Base-by-base conservation (phyloP, 2,113 vertebrate species). In the Trogon melanurus region DNA sequence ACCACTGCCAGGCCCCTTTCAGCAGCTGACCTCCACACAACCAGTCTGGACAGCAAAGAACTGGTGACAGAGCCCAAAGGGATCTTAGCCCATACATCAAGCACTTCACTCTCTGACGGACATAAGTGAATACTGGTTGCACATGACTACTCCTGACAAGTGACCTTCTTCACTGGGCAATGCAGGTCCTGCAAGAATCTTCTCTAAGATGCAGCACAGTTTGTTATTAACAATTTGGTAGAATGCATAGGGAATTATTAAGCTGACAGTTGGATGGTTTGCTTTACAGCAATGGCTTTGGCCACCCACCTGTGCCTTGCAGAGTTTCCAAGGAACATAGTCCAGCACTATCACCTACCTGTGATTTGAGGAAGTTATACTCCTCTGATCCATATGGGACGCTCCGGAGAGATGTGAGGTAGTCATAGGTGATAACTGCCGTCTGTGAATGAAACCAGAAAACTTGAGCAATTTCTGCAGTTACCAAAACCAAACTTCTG, bases 381-480 rank as follows among this genome's bases (percentile, higher is more conserved):
- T 99, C 98, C 60, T 99, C 98, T 50, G 99, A 98, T 78, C 98
- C 99, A 0, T 98, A 96, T 1, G 98, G 97, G 85, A 99, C 97
- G 3, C 97, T 95, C 93, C 95, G 98, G 82, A 99, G 98, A 41
- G 99, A 97, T 5, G 98, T 98, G 91, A 99, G 97, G 86, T 99
- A 99, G 97, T 99, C 99, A 25, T 98, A 99, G 89, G 98, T 99
- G 98, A 99, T 99, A 87, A 98, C 96, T 30, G 98, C 98, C 0
- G 99, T 99, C 99, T 99, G 97, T 79, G 98, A 97, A 93, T 25
- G 74, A 96, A 98, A 84, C 23, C 85, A 94, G 47, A 85, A 48
- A 87, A 25, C 71, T 48, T 57, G 30, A 97, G 44, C 89, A 73
- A 57, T 32, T n/a, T 80, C 34, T 34, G 48, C 58, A 84, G 47